Base-by-base conservation (phyloP, 2,113 vertebrate genomes). In the Rhea americana region DNA sequence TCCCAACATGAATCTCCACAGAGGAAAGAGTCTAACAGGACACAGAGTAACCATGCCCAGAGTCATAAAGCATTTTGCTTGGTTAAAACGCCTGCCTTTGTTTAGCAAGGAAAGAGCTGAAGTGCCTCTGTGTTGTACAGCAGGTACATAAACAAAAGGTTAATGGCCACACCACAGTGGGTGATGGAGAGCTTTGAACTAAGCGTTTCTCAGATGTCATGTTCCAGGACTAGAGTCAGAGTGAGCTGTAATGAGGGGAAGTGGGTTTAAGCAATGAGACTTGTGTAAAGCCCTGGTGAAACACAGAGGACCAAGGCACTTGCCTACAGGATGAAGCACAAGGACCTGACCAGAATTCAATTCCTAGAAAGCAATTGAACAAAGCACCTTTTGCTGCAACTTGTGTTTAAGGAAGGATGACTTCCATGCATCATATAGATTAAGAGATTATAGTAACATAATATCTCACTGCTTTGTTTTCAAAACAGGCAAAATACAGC, bases 1-100 rank as follows among this genome's bases (percentile, higher is more conserved):
- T 72, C 45, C 45, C 70, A 82, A 8, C 73, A 76, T 85, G 79
- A 85, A 94, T 89, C 45, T 87, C 75, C 58, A 63, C 82, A 83
- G 74, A 85, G 65, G 65, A 76, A 74, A 73, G 77, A 77, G 66
- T 59, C 12, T 3, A 88, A 32, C 0, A 6, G 9, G 13, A 13
- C 13, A 53, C 30, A 58, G 32, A 84, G 53, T 9, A 76, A 58
- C 1, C 1, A 6, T 71, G 77, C 73, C 56, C 68, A 65, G 90
- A 90, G 56, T 37, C 43, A 61, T 71, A 48, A 91, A 91, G 39
- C 56, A 61, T 45, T 65, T 43, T 30, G 59, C 80, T 68, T 2
- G 0, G 11, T 91, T 81, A 83, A 78, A 93, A 90, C 0, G 6
- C 73, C 68, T 82, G 55, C 79, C 82, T 93, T 86, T 95, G 85